A percentile compares a stretch with the other conserved stretches of the same genome.
Evolutionary conservation across 2,113 vertebrate genomes (phyloP).

Genomic region (Podarcis cretensis): DNA sequence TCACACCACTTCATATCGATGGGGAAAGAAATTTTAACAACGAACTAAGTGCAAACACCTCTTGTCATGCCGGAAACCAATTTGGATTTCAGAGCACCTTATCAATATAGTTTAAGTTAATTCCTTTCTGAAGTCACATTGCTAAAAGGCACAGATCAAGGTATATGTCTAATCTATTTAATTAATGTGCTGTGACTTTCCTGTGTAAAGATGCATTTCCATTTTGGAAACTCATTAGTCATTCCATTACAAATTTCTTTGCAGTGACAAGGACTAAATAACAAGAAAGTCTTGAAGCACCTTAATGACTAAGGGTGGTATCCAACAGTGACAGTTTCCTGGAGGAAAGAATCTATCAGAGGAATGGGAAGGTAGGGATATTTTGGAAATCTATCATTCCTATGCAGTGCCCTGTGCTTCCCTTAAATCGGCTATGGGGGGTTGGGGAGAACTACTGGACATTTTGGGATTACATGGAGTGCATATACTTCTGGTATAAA

Average conservation of each 20-base stretch:
- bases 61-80: neutral
- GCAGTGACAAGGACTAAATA: neutral
- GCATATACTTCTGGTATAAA: neutral
- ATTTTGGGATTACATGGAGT: no score
- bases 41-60: neutral
- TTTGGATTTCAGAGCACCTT: neutral
- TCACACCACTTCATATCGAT: neutral
- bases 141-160: constrained; percentile 10
- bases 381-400: no score
- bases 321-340: no score
- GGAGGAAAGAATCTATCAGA: no score
- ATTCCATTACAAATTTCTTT: neutral
- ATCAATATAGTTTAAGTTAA: neutral
- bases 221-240: constrained; percentile 6
- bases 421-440: no score
- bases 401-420: no score
- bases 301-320: no score
- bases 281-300: no score
- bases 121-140: neutral
- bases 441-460: neutral
- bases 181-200: neutral
- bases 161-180: constrained; percentile 1
- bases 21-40: neutral
- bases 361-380: no score
- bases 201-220: neutral